Base-by-base conservation (phyloP, 35 echinoderm and acorn worm species). In the Ptychodera flava region DNA sequence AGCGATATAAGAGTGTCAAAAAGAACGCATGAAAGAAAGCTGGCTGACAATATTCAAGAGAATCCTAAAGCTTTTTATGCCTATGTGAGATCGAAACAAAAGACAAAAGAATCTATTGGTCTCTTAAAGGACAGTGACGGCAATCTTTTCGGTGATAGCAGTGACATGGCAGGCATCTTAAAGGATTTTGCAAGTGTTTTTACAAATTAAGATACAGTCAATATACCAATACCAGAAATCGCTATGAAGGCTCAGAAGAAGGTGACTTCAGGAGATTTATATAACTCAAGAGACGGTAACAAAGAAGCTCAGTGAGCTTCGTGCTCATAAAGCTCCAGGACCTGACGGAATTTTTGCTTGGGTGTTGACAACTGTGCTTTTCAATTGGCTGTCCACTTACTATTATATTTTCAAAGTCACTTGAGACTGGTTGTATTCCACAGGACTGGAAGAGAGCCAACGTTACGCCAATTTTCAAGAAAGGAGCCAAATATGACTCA, bases 371-470 rank as follows among this genome's bases (percentile, higher is more conserved):
- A 77, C 22, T 64, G 6, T 22, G 45, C 6, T 6, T 12, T 64
- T 6, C 22, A 12, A 64, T 14, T 93, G 16, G 30, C 87, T 15
- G 45, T 38, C 84, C 79, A 37, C 75, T 90, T 1, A 84, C 52
- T 27, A 76, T 33, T 10, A 81, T 89, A 31, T 86, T 86, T 79
- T 79, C 82, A 37, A 86, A 86, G 79, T 93, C 87, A 16, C 31
- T 93, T 31, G 83, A 89, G 45, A 86, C 82, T 79, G 88, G 80
- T 15, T 29, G 28, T 22, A 31, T 89, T 22, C 88, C 91, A 31
- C 38, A 77, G 32, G 36, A 45, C 30, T 86, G 91, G 91, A 32
- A 34, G 33, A 16, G 89, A 10, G 92, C 88, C 16, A 90, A 93
- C 31, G 77, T 90, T 15, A 90, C 88, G 28, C 91, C 77, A 0